phyloP scores from a whole-genome alignment of 2,113 vertebrate species.

The Acrocephalus kingi region DNA sequence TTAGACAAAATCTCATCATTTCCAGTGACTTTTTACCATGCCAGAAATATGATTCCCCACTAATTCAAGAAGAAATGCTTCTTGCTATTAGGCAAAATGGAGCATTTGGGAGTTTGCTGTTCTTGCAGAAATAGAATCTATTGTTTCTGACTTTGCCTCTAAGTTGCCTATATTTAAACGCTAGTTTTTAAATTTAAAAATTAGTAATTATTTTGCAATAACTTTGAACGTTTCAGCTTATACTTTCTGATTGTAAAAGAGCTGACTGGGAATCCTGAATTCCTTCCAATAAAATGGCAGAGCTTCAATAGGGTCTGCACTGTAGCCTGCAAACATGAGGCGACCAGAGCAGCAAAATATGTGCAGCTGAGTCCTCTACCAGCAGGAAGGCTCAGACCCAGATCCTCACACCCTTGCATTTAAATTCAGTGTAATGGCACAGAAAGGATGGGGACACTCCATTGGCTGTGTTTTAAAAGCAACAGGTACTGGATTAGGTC shows the following conservation, averaged over 20 bases:
- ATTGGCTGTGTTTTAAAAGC: neutral
- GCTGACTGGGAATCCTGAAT: neutral
- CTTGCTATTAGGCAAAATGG: neutral
- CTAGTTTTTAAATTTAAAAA: neutral
- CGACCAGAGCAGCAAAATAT: neutral
- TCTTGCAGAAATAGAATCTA: neutral
- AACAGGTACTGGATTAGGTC: neutral
- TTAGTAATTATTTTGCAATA: neutral
- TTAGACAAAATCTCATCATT: neutral
- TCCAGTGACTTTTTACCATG: neutral
- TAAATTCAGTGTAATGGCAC: neutral
- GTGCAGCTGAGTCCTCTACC: neutral
- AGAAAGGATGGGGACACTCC: neutral
- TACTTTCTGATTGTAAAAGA: neutral
- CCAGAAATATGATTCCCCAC: neutral
- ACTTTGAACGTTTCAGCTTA: neutral
- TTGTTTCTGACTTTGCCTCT: neutral
- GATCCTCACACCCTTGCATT: neutral
- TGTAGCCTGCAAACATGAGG: neutral
- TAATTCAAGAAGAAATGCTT: neutral
- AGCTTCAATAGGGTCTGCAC: neutral
- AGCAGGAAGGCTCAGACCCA: neutral
- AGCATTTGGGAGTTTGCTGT: neutral
- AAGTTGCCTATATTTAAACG: neutral
- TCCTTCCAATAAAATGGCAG: neutral